A percentile compares a stretch with the other conserved stretches of the same genome.
These are phyloP conservation scores for Petroica traversi DNA, from an alignment of 2,113 vertebrate genomes.

Conservation along the genomic window DNA sequence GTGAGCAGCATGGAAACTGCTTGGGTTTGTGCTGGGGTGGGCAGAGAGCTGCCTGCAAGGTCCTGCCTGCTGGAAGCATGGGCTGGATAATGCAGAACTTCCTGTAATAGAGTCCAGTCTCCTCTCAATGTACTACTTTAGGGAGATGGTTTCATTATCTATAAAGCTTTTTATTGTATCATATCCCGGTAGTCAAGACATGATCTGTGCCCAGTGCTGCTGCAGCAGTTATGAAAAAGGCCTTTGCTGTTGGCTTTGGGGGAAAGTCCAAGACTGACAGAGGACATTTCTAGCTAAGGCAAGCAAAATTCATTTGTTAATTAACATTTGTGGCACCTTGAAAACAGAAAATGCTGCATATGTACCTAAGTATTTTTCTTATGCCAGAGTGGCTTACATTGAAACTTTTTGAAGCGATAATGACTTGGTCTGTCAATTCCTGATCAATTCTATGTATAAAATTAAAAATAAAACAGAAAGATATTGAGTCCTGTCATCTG, in stretches of 20 bases:
- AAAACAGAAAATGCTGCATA: neutral
- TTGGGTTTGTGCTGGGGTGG: neutral
- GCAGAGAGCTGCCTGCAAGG: neutral
- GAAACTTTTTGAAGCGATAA: neutral
- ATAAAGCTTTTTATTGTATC: slow-evolving; percentile 28
- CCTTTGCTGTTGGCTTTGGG: neutral
- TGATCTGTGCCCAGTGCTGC: neutral
- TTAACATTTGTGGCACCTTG: slow-evolving; percentile 21
- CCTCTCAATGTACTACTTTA: neutral
- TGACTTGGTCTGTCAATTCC: neutral
- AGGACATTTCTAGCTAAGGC: neutral
- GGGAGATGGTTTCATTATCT: slow-evolving; percentile 9
- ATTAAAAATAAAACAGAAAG: neutral
- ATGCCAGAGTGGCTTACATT: neutral
- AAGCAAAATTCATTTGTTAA: neutral
- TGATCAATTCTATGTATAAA: neutral
- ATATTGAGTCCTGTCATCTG: neutral
- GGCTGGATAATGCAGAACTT: neutral
- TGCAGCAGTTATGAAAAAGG: neutral
- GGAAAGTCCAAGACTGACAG: neutral
- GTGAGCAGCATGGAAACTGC: neutral
- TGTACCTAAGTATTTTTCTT: neutral
- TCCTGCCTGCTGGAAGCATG: neutral
- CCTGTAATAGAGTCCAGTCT: neutral
- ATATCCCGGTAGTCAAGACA: neutral